Percentiles rank a stretch among this genome's conserved stretches.
phyloP scores from a whole-genome alignment of 2,888 invertebrate species.

The Erebia palarica region DNA sequence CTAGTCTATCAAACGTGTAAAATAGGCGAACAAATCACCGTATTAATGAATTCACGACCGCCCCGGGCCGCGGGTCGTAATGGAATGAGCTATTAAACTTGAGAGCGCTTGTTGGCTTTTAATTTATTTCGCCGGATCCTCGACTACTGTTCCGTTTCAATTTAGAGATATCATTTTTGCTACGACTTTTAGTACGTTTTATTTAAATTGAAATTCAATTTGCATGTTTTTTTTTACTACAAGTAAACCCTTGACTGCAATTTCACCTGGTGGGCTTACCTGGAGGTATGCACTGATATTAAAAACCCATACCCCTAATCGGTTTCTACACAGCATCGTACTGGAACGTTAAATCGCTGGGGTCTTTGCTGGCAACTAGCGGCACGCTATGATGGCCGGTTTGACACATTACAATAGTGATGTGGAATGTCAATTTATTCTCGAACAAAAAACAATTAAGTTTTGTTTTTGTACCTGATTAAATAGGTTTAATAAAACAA shows the following conservation, averaged over 20 bases:
- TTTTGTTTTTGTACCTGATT: too few species aligned
- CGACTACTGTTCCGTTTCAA: constrained; percentile 29
- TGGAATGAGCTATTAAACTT: constrained; percentile 53
- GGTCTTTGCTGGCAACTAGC: neutral
- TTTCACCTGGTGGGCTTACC: too few species aligned
- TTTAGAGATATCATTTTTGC: constrained; percentile 29
- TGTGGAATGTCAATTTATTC: too few species aligned
- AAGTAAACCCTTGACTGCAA: too few species aligned
- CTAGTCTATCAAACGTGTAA: neutral
- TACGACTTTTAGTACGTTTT: neutral
- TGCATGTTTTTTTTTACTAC: too few species aligned
- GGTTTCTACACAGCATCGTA: neutral
- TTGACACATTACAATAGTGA: too few species aligned
- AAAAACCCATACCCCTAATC: too few species aligned
- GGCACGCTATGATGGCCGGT: too few species aligned
- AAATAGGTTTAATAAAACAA: too few species aligned
- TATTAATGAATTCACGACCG: constrained; percentile 45
- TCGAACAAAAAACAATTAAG: too few species aligned
- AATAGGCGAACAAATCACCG: constrained; percentile 39
- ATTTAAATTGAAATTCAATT: constrained; percentile 6
- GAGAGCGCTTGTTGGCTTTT: constrained; percentile 52
- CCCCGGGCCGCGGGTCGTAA: constrained; percentile 38
- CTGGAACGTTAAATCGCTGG: neutral
- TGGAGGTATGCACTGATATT: too few species aligned
- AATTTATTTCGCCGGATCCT: constrained; percentile 51